A percentile compares a stretch with the other conserved stretches of the same genome.
Evolutionary conservation across 2,797 vertebrate genomes (phyloP).

Genomic region (Tenualosa ilisha): DNA sequence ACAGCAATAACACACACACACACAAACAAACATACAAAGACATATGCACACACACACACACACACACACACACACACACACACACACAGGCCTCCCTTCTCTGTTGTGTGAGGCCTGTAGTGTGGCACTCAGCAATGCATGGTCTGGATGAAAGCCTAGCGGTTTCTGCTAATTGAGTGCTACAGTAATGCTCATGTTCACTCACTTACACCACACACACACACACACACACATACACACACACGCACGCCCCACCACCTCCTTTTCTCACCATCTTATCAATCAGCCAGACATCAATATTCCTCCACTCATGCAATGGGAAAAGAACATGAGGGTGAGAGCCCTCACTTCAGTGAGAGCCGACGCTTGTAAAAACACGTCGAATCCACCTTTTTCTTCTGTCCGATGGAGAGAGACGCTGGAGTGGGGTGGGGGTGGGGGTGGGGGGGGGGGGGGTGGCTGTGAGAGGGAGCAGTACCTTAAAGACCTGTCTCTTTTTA

Average conservation of each 20-base stretch:
- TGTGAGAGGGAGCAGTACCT: constrained; percentile 47
- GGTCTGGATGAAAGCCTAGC: not conserved
- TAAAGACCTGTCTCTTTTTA: constrained; percentile 70
- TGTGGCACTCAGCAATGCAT: not conserved
- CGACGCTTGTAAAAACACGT: constrained; percentile 50
- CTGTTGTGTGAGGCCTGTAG: not conserved
- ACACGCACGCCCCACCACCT: not conserved
- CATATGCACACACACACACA: not conserved
- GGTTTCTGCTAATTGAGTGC: not conserved
- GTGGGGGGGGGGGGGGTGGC: constrained; percentile 29
- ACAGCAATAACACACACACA: not conserved
- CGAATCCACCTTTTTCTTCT: constrained; percentile 32
- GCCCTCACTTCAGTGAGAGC: constrained; percentile 49
- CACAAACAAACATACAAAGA: not conserved
- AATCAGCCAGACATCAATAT: constrained; percentile 51
- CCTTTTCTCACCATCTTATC: constrained; percentile 49
- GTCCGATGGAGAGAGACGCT: constrained; percentile 31
- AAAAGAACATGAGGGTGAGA: constrained; percentile 44
- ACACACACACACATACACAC: not conserved
- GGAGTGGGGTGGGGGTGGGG: constrained; percentile 8
- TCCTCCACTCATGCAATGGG: constrained; percentile 25
- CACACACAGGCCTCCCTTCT: constrained; percentile 3
- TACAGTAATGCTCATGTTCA: not conserved
- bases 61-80: not conserved
- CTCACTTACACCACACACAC: not conserved